A percentile compares a stretch with the other conserved stretches of the same genome.
Conservation (phyloP, 2,113 vertebrate species). For the Chrysochloris asiatica region DNA sequence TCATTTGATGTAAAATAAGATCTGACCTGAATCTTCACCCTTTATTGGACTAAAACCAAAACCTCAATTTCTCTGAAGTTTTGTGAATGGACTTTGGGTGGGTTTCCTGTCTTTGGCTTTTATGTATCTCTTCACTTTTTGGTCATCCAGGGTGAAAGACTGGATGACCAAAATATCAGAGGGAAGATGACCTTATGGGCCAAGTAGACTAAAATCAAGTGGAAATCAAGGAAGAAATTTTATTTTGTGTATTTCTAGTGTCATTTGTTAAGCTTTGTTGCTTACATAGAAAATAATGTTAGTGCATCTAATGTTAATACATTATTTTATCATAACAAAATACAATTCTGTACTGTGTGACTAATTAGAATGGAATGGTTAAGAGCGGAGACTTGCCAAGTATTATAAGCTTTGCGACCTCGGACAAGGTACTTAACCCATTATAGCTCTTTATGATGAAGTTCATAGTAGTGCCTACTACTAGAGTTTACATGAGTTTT, state of each 20-base stretch:
- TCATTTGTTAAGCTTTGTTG: slow-evolving; percentile 50
- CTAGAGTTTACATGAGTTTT: background rate
- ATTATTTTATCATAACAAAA: slow-evolving; percentile 37
- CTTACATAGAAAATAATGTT: background rate
- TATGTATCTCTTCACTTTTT: slow-evolving; percentile 32
- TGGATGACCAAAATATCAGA: slow-evolving; percentile 48
- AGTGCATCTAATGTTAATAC: background rate
- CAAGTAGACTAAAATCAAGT: slow-evolving; percentile 25
- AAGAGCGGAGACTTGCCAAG: background rate
- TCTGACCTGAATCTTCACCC: slow-evolving; percentile 61
- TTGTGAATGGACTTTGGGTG: slow-evolving; percentile 47
- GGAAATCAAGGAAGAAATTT: slow-evolving; percentile 58
- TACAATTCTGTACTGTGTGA: background rate
- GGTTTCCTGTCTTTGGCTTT: slow-evolving; percentile 53
- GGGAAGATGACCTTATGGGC: background rate
- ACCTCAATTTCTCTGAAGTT: slow-evolving; percentile 58
- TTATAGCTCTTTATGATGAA: background rate
- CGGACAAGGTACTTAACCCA: background rate
- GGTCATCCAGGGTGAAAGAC: slow-evolving; percentile 17
- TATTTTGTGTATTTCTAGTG: background rate
- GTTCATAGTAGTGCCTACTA: background rate
- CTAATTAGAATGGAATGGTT: background rate
- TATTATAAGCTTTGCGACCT: background rate
- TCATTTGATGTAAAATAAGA: slow-evolving; percentile 73
- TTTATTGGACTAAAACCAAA: slow-evolving; percentile 56